Percentiles rank a stretch among this genome's conserved stretches.
Evolutionary conservation across 2,113 vertebrate species (phyloP).

Genomic region (Ahaetulla prasina): DNA sequence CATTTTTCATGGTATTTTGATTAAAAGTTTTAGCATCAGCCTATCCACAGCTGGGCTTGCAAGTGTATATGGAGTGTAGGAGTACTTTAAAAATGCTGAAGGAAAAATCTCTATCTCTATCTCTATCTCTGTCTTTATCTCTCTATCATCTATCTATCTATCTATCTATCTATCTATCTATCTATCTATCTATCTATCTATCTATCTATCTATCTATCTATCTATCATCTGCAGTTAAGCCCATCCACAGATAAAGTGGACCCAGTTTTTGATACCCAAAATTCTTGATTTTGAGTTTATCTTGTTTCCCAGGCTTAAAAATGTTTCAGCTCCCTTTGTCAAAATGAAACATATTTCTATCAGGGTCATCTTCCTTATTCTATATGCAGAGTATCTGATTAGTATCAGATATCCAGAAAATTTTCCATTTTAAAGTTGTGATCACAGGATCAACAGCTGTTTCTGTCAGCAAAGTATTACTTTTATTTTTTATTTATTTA

Average conservation of each 20-base stretch:
- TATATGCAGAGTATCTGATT: not conserved
- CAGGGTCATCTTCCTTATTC: not conserved
- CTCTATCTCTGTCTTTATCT: too few relatives aligned
- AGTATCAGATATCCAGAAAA: not conserved
- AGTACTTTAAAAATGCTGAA: not conserved
- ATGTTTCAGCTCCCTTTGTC: not conserved
- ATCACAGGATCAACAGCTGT: not conserved
- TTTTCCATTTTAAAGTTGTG: not conserved
- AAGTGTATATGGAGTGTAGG: not conserved
- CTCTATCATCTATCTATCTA: too few relatives aligned
- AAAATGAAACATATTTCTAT: not conserved
- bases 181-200: too few relatives aligned
- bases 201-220: too few relatives aligned
- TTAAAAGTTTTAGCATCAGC: not conserved
- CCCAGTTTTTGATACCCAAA: not conserved
- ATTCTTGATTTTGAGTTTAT: not conserved
- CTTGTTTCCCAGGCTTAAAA: not conserved
- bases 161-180: too few relatives aligned
- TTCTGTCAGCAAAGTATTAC: not conserved
- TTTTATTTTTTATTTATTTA: too few relatives aligned
- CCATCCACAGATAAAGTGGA: not conserved
- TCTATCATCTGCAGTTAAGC: too few relatives aligned
- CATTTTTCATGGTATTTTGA: not conserved
- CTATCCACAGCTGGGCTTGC: not conserved
- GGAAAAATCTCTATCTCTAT: not conserved